These are phyloP conservation scores for Coleophora deauratella DNA, from an alignment of 2,888 invertebrate genomes.

Conservation along the genomic window DNA sequence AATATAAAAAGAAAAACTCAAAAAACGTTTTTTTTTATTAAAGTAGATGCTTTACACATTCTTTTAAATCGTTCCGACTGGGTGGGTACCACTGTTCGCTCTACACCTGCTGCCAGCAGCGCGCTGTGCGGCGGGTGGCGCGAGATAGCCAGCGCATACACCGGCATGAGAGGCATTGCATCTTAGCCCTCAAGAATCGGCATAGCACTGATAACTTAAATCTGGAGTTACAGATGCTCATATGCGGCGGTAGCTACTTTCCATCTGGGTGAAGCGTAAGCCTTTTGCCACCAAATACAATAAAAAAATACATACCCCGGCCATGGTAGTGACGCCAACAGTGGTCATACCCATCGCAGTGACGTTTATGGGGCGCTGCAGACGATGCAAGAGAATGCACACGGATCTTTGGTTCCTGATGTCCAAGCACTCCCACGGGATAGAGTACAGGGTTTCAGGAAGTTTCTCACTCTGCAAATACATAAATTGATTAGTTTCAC, in stretches of 20 bases:
- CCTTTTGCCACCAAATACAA: neutral
- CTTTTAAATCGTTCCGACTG: no score
- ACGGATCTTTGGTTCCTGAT: neutral
- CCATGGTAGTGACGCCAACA: slow-evolving; percentile 5
- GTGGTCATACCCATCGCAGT: slow-evolving; percentile 4
- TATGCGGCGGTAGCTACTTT: no score
- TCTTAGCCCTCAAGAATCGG: no score
- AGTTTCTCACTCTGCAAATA: slow-evolving; percentile 1
- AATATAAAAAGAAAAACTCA: neutral
- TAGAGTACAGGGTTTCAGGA: neutral
- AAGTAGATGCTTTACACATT: no score
- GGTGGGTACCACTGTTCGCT: no score
- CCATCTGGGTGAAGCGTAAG: neutral
- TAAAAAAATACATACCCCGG: slow-evolving; percentile 4
- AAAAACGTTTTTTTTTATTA: no score
- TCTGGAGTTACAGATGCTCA: no score
- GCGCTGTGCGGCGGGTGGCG: no score
- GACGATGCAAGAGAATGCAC: neutral
- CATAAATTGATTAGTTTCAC: no score
- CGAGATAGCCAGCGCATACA: no score
- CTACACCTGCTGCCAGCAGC: no score
- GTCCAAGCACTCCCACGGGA: slow-evolving; percentile 4
- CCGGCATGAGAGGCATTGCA: no score
- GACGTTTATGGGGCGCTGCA: slow-evolving; percentile 1
- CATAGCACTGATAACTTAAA: neutral